Base-by-base conservation (phyloP, 1,140 invertebrate genomes). In the Cotesia glomerata region DNA sequence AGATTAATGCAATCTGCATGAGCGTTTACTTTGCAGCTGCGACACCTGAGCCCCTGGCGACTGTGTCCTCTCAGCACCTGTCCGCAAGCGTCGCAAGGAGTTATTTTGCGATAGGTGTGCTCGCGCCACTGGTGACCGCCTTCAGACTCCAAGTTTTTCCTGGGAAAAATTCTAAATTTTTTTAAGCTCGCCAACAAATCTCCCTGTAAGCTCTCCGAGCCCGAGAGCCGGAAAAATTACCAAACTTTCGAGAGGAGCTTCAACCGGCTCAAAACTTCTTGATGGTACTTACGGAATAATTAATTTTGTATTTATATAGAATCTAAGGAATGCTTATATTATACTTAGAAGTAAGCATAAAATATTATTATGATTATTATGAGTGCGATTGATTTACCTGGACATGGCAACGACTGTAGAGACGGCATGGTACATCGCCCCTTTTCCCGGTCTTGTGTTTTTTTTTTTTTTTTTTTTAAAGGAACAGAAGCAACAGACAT, bases 51-150 rank as follows among this genome's bases (percentile, higher is more conserved):
- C 4, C 96, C 96, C 87, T 97, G 96, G n/a, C 95, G 90, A 18
- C 95, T 95, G 85, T 97, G 96, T 26, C 96, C 95, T 90, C 95
- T 90, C 18, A 97, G 88, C 52, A 97, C 94, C 89, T 97, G 95
- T 39, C 94, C 95, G 85, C 96, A 98, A 67, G 96, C 92, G 86
- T 98, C 96, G 85, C 96, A 98, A 5, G 95, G 95, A 13, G 95
- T 97, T 76, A 98, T 97, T 87, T 97, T 97, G 86, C 97, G 96
- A 85, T 97, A 97, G 2, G 95, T 97, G 84, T 97, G 95, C 84
- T 97, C 95, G 85, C 95, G 93, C 88, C 97, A 95, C 76, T 94
- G 91, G 84, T 97, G 95, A 49, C 90, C 90, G 34, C 88, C 88
- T 71, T 90, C 90, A 34, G 90, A 90, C 71, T 90, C 91, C 74